Conservation (phyloP, 2,888 invertebrate genomes). For the Agriopis aurantiaria region DNA sequence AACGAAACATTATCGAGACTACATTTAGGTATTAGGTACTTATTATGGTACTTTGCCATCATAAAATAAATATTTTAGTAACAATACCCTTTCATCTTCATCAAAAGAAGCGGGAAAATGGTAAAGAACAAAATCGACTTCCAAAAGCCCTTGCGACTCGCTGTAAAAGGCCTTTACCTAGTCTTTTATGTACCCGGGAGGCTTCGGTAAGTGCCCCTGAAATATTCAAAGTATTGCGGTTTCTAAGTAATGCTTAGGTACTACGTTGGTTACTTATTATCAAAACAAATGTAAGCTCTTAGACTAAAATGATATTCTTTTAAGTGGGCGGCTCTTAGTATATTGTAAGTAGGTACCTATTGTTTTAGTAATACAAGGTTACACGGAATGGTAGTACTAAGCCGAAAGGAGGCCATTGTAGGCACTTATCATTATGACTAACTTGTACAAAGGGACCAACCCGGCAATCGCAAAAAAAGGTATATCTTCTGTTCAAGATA, state of each 20-base stretch:
- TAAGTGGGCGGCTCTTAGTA: neutral
- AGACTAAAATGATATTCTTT: slow-evolving; percentile 10
- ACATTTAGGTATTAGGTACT: too few relatives aligned
- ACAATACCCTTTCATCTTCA: slow-evolving; percentile 50
- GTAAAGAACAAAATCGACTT: slow-evolving; percentile 56
- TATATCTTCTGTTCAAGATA: too few relatives aligned
- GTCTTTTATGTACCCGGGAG: slow-evolving; percentile 60
- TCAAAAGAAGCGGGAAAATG: slow-evolving; percentile 52
- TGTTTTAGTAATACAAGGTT: too few relatives aligned
- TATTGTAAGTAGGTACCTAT: neutral
- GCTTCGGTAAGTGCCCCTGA: slow-evolving; percentile 55
- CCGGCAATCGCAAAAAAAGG: too few relatives aligned
- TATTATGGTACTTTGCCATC: neutral
- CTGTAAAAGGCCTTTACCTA: slow-evolving; percentile 54
- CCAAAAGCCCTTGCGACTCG: slow-evolving; percentile 53
- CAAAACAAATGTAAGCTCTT: slow-evolving; percentile 13
- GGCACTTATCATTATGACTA: too few relatives aligned
- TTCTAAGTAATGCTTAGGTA: slow-evolving; percentile 46
- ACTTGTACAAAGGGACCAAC: too few relatives aligned
- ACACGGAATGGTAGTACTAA: too few relatives aligned
- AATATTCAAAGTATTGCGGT: slow-evolving; percentile 60
- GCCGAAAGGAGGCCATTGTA: too few relatives aligned
- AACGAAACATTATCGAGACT: too few relatives aligned
- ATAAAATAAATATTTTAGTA: slow-evolving; percentile 39
- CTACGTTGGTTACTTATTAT: slow-evolving; percentile 27